phyloP scores from a whole-genome alignment of 2,888 invertebrate species.

The Lamellibrachia columna region DNA sequence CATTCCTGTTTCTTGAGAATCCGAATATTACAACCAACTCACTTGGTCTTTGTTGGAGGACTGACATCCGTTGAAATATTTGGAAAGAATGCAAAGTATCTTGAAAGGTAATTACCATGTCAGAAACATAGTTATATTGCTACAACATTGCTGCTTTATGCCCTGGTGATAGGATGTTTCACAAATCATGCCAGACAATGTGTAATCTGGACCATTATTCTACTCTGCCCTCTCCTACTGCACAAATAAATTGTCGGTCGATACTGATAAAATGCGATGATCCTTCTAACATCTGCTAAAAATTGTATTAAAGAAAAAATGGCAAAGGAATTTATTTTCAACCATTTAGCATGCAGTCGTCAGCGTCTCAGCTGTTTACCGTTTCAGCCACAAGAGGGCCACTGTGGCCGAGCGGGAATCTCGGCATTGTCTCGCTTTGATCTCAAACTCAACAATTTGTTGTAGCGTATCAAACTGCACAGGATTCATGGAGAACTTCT shows the following conservation, averaged over 20 bases:
- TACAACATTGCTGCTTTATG: neutral
- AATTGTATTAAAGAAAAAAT: too few relatives aligned
- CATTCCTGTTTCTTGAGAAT: too few relatives aligned
- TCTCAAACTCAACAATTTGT: slow-evolving; percentile 58
- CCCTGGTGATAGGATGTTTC: neutral
- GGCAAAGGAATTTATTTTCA: neutral
- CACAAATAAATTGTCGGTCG: too few relatives aligned
- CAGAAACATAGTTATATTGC: too few relatives aligned
- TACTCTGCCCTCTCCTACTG: neutral
- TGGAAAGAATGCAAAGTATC: too few relatives aligned
- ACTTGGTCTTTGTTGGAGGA: too few relatives aligned
- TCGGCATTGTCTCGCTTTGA: slow-evolving; percentile 52
- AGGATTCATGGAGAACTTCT: slow-evolving; percentile 59
- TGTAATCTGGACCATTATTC: neutral
- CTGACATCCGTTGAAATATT: too few relatives aligned
- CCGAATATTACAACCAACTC: too few relatives aligned
- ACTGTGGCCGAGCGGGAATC: slow-evolving; percentile 61
- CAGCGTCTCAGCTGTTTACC: slow-evolving; percentile 29
- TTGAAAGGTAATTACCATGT: too few relatives aligned
- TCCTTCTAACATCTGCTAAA: too few relatives aligned
- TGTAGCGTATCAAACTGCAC: slow-evolving; percentile 58
- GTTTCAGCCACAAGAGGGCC: slow-evolving; percentile 63
- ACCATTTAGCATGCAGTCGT: neutral
- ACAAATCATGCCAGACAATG: neutral
- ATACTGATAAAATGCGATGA: too few relatives aligned